phyloP scores from a whole-genome alignment of 92 coral and sea anemone species.

The Parazoanthus atlanticus region DNA sequence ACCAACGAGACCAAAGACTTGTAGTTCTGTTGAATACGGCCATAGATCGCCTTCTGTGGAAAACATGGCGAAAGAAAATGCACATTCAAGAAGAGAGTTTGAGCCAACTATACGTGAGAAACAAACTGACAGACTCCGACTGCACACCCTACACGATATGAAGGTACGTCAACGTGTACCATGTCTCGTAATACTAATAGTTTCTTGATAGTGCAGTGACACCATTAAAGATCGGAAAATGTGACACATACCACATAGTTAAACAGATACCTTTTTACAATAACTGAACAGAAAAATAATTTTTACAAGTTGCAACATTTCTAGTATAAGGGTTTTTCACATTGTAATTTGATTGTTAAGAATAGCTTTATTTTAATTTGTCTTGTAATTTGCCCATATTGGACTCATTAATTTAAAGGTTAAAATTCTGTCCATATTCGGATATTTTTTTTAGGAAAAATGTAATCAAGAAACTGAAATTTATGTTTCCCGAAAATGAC shows the following conservation, averaged over 20 bases:
- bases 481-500: no score
- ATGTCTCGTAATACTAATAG: neutral
- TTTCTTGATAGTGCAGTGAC: neutral
- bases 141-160: neutral
- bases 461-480: neutral
- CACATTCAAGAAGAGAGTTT: neutral
- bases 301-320: neutral
- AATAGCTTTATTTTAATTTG: no score
- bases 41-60: neutral
- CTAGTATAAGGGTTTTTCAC: no score
- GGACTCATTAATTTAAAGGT: neutral
- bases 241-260: neutral
- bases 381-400: no score
- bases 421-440: neutral
- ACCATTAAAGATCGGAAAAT: neutral
- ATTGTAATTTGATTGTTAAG: no score
- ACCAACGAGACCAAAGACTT: neutral
- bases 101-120: neutral
- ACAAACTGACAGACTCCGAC: neutral
- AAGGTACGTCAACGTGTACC: no score
- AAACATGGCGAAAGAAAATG: neutral
- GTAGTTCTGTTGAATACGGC: neutral
- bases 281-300: neutral
- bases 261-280: no score
- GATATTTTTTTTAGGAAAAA: neutral